Conservation (phyloP, 2,113 vertebrate species). For the Oxygymnocypris stewartii region DNA sequence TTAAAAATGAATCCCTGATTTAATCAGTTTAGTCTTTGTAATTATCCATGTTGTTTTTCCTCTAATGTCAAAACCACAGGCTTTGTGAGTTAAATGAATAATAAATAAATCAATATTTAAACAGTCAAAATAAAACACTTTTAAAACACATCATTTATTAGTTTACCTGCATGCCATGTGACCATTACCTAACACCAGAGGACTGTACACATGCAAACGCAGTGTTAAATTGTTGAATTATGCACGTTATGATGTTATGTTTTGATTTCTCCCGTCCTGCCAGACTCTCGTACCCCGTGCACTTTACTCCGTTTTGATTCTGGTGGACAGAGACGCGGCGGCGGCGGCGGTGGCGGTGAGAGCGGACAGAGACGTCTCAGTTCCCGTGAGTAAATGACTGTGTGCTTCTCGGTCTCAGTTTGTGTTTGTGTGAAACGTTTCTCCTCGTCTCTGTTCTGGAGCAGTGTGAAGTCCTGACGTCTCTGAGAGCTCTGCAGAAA, state of each 20-base stretch:
- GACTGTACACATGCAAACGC: too few relatives aligned
- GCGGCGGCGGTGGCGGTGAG: slow-evolving; percentile 62
- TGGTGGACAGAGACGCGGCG: slow-evolving; percentile 79
- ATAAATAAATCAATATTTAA: too few relatives aligned
- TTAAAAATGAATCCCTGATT: background rate
- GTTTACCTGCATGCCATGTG: too few relatives aligned
- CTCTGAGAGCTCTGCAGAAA: slow-evolving; percentile 79
- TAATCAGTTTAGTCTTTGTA: background rate
- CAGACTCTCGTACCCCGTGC: slow-evolving; percentile 72
- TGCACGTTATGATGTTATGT: background rate
- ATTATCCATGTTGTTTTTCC: background rate
- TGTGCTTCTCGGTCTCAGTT: background rate
- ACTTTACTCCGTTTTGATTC: slow-evolving; percentile 76
- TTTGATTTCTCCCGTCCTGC: background rate
- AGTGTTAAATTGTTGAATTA: too few relatives aligned
- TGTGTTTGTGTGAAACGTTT: background rate
- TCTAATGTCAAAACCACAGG: background rate
- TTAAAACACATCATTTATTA: too few relatives aligned
- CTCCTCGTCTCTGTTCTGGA: background rate
- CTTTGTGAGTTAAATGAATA: too few relatives aligned
- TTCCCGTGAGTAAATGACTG: slow-evolving; percentile 72
- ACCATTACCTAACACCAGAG: too few relatives aligned
- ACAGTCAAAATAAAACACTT: too few relatives aligned
- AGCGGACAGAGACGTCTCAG: slow-evolving; percentile 70
- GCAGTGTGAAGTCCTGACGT: slow-evolving; percentile 79